Evolutionary conservation across 2,888 invertebrate genomes (phyloP).

Genomic region (Lypha dubia): DNA sequence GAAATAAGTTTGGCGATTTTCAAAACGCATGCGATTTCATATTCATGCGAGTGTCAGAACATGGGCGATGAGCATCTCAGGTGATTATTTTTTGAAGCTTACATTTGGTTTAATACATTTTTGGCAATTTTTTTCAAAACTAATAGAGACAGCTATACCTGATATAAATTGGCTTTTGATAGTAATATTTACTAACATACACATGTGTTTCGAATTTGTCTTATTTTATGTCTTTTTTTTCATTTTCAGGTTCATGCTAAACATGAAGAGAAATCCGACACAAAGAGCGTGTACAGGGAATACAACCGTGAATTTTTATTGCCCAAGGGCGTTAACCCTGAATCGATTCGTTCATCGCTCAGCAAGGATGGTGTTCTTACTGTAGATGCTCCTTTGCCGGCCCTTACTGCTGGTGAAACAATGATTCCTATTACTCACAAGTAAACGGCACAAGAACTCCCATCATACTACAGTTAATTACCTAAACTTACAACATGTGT

Average conservation of each 20-base stretch:
- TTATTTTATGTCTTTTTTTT: neutral
- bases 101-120: too few relatives aligned
- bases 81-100: too few relatives aligned
- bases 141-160: too few relatives aligned
- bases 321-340: constrained; percentile 98
- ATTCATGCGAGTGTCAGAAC: too few relatives aligned
- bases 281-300: constrained; percentile 98
- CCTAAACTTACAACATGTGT: constrained; percentile 35
- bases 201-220: neutral
- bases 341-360: constrained; percentile 96
- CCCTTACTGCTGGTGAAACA: constrained; percentile 84
- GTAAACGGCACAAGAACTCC: constrained; percentile 71
- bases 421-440: constrained; percentile 84
- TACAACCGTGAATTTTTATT: constrained; percentile 98
- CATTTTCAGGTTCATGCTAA: constrained; percentile 95
- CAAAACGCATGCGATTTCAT: too few relatives aligned
- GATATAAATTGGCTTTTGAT: too few relatives aligned
- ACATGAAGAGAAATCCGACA: constrained; percentile 98
- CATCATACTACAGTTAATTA: constrained; percentile 21
- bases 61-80: too few relatives aligned
- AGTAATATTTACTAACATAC: neutral
- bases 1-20: too few relatives aligned
- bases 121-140: too few relatives aligned
- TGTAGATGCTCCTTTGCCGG: constrained; percentile 97
- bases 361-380: constrained; percentile 98